Base-by-base conservation (phyloP, 2,888 invertebrate species). In the Gnatocerus cornutus region DNA sequence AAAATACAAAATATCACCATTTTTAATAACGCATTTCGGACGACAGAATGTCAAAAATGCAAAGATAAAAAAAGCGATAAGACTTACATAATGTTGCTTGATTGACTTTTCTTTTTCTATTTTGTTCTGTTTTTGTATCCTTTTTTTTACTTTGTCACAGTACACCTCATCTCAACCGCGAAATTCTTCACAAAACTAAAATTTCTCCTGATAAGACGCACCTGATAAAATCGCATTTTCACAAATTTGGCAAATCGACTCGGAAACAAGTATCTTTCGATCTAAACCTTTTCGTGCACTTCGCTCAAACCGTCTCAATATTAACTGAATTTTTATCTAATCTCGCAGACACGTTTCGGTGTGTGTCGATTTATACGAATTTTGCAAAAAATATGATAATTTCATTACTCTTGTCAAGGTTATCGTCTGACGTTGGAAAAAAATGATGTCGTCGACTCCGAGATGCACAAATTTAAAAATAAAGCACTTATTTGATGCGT, bases 401-500 rank as follows among this genome's bases (percentile, higher is more conserved):
- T 67, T n/a, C 43, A 14, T 13, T 16, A 7, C 29, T n/a, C n/a
- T 10, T 43, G 27, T 30, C 59, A 67, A 67, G 67, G 67, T 67
- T 67, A 67, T 67, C 67, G 9, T 30, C 27, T n/a, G 10, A 9
- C 12, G 27, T 12, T 59, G 59, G 21, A 10, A 56, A 21, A 39
- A 56, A 52, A 52, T 29, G 55, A 8, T 21, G 62, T 52, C 39
- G 27, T 13, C 27, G 27, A 63, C 27, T 21, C 12, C 14, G 16
- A 9, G n/a, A 52, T 45, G 56, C 46, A 46, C 65, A 46, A 55
- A 45, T 53, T 62, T 62, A 68, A 61, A 68, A 68, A 68, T 68
- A 68, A 68, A 68, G 30, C 62, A 68, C 68, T 68, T 52, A 63
- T 63, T 63, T 52, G 50, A 63, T 61, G 39, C 58, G 67, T 67